Percentiles rank a stretch among this genome's conserved stretches.
Evolutionary conservation across 2,888 invertebrate species (phyloP).

Genomic region (Epinotia brunnichana): DNA sequence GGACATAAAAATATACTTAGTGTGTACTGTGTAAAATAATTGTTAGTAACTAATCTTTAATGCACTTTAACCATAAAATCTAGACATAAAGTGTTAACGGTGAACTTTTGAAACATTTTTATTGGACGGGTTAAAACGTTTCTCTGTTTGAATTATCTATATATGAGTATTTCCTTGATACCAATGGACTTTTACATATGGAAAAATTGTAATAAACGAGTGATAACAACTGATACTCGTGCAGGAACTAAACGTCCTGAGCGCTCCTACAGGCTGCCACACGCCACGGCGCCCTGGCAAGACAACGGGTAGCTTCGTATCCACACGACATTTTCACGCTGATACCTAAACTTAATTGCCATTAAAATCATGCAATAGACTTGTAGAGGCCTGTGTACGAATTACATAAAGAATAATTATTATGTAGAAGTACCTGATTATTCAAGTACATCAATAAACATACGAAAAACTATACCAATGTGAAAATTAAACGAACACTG

Average conservation of each 20-base stretch:
- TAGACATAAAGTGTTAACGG: neutral
- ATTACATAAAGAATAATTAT: neutral
- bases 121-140: no score
- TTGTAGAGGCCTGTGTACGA: neutral
- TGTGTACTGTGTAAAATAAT: no score
- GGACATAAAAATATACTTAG: no score
- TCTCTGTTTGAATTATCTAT: no score
- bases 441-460: neutral
- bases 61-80: no score
- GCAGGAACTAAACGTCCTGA: neutral
- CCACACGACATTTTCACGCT: neutral
- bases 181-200: neutral
- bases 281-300: neutral
- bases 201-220: neutral
- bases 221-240: neutral
- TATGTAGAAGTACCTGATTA: no score
- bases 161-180: neutral
- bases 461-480: neutral
- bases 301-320: neutral
- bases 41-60: no score
- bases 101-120: neutral
- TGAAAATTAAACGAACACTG: slow-evolving; percentile 5
- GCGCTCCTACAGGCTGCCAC: neutral
- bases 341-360: no score
- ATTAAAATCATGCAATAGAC: no score